phyloP scores from a whole-genome alignment of 2,797 vertebrate genomes.

The Stomatorhinus walkeri region DNA sequence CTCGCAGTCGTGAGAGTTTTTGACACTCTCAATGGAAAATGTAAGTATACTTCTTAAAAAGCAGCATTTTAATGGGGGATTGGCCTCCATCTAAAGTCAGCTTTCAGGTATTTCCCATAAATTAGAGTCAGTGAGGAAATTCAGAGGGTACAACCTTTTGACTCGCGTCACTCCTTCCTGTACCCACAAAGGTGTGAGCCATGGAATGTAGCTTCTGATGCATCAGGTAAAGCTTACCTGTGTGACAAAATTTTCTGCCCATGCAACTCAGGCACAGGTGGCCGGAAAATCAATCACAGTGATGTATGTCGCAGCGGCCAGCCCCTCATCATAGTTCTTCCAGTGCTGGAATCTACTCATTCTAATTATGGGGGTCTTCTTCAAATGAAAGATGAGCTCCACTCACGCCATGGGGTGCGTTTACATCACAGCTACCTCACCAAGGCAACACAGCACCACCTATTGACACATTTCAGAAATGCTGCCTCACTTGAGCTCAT shows the following conservation, averaged over 20 bases:
- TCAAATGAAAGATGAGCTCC: background rate
- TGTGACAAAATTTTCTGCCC: background rate
- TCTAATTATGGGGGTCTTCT: background rate
- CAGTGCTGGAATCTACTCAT: background rate
- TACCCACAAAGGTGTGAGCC: background rate
- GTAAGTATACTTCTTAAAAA: background rate
- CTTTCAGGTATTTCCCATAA: background rate
- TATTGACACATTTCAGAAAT: conserved; percentile 15
- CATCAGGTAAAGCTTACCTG: background rate
- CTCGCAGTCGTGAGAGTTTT: background rate
- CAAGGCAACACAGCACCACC: conserved; percentile 26
- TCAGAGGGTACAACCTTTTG: background rate
- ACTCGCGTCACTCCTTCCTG: background rate
- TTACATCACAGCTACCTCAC: background rate
- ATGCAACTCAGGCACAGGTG: too few relatives aligned
- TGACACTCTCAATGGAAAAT: background rate
- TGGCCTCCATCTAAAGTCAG: background rate
- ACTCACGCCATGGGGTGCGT: background rate
- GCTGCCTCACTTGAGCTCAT: background rate
- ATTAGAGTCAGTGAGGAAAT: background rate
- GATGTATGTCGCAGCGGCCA: background rate
- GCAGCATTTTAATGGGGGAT: background rate
- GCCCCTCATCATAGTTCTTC: background rate
- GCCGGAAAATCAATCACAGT: background rate
- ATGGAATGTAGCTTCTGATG: background rate